Percentiles rank a stretch among this genome's conserved stretches.
These are phyloP conservation scores for Oceanodroma tethys DNA, from an alignment of 2,113 vertebrate genomes.

Conservation along the genomic window DNA sequence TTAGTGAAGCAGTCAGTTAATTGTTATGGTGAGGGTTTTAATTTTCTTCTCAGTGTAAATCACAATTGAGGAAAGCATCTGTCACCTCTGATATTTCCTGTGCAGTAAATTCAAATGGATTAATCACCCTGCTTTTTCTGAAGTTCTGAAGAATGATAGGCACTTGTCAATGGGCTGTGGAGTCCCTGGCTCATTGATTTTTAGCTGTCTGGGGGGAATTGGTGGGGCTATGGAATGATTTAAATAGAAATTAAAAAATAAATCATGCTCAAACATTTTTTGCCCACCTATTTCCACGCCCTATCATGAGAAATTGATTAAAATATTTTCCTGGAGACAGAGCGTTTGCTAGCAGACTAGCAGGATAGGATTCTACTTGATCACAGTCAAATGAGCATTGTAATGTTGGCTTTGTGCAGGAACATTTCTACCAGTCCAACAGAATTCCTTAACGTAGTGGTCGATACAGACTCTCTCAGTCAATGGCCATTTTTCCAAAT, in stretches of 20 bases:
- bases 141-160: constrained; percentile 37
- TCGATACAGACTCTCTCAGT: background rate
- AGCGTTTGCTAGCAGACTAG: background rate
- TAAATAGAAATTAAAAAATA: constrained; percentile 46
- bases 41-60: constrained; percentile 69
- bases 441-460: background rate
- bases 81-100: constrained; percentile 62
- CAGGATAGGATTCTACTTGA: background rate
- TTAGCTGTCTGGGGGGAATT: constrained; percentile 30
- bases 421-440: background rate
- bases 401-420: background rate
- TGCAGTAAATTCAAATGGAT: constrained; percentile 68
- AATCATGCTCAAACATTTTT: background rate
- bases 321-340: background rate
- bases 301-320: background rate
- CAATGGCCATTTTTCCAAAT: background rate
- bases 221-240: background rate
- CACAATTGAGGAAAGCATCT: constrained; percentile 64
- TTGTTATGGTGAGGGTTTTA: constrained; percentile 66
- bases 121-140: constrained; percentile 61
- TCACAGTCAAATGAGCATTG: background rate
- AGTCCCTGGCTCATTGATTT: constrained; percentile 55
- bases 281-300: background rate
- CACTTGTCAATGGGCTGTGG: constrained; percentile 39
- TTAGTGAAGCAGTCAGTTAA: constrained; percentile 65